Conservation (phyloP, 2,113 vertebrate genomes). For the Bubo scandiacus region DNA sequence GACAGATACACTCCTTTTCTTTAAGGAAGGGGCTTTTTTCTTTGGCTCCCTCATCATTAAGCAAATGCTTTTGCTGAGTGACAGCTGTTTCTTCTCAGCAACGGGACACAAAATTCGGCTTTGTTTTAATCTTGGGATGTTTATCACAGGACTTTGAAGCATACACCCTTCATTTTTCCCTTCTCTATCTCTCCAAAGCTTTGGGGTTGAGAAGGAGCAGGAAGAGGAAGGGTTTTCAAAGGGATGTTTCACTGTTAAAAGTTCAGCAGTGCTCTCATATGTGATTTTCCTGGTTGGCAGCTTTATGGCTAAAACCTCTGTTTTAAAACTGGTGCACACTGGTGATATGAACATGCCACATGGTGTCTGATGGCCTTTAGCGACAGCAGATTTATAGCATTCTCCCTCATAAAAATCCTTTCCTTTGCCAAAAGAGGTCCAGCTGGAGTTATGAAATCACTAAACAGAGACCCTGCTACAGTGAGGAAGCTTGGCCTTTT, state of each 20-base stretch:
- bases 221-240: constrained; percentile 49
- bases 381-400: constrained; percentile 53
- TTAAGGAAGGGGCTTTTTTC: not conserved
- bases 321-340: constrained; percentile 33
- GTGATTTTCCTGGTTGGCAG: constrained; percentile 45
- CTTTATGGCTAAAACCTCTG: constrained; percentile 49
- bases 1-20: not conserved
- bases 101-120: constrained; percentile 15
- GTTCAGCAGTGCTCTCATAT: constrained; percentile 11
- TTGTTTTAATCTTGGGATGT: constrained; percentile 42
- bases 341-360: constrained; percentile 43
- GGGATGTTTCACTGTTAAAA: constrained; percentile 1
- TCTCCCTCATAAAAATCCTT: constrained; percentile 60
- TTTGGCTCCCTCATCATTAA: not conserved
- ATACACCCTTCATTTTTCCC: not conserved
- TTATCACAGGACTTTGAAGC: constrained; percentile 40
- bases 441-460: constrained; percentile 49
- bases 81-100: constrained; percentile 57
- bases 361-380: constrained; percentile 53
- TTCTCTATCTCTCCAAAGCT: constrained; percentile 15
- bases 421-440: constrained; percentile 32
- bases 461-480: not conserved
- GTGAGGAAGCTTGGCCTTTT: not conserved
- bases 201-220: constrained; percentile 40
- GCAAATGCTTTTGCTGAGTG: constrained; percentile 17